Evolutionary conservation across 2,113 vertebrate species (phyloP).

Genomic region (Chaenocephalus aceratus): DNA sequence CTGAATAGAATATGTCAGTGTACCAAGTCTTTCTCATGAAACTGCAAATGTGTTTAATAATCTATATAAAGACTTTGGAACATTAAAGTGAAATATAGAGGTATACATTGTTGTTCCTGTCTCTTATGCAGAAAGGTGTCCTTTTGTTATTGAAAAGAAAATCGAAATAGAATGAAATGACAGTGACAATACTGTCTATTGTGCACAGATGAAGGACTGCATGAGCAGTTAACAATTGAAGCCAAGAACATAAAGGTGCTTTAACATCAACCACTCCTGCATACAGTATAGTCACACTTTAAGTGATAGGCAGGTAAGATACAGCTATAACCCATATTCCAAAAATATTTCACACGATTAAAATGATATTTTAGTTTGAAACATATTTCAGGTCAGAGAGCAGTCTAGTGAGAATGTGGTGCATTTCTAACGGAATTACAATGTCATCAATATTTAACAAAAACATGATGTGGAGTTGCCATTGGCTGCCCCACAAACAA

Average conservation of each 20-base stretch:
- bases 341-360: slow-evolving; percentile 27
- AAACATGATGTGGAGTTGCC: slow-evolving; percentile 44
- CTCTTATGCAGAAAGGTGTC: slow-evolving; percentile 1
- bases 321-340: not conserved
- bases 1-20: slow-evolving; percentile 17
- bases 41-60: slow-evolving; percentile 14
- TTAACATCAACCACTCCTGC: not conserved
- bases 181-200: not conserved
- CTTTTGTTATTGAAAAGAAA: not conserved
- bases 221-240: not conserved
- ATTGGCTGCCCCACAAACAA: slow-evolving; percentile 62
- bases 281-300: not conserved
- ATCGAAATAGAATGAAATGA: not conserved
- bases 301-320: no score
- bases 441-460: slow-evolving; percentile 54
- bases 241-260: not conserved
- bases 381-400: slow-evolving; percentile 38
- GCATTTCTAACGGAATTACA: slow-evolving; percentile 54
- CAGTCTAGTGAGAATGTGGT: slow-evolving; percentile 45
- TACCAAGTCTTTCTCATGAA: not conserved
- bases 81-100: not conserved
- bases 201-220: not conserved
- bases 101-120: not conserved
- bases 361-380: slow-evolving; percentile 18
- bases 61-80: not conserved